Evolutionary conservation across 2,888 invertebrate species (phyloP).

Genomic region (Limnephilus lunatus): DNA sequence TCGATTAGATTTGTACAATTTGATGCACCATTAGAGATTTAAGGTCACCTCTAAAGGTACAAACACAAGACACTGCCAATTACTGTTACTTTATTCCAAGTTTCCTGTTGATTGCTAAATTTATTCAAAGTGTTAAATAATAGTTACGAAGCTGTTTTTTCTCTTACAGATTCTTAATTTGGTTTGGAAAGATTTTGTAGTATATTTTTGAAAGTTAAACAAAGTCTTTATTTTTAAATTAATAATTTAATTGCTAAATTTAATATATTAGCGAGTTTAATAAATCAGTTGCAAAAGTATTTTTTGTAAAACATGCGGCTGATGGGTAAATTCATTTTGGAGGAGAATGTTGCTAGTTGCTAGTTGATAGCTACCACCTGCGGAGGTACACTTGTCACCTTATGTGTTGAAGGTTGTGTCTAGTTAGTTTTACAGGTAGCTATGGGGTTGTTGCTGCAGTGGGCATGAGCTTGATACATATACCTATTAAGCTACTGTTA

Average conservation of each 20-base stretch:
- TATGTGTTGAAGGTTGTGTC: background rate
- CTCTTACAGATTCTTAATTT: background rate
- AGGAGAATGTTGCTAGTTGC: background rate
- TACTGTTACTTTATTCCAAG: slow-evolving; percentile 9
- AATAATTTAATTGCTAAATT: slow-evolving; percentile 3
- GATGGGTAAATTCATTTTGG: slow-evolving; percentile 4
- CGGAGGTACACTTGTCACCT: background rate
- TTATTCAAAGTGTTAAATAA: background rate
- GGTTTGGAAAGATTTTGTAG: background rate
- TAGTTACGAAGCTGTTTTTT: background rate
- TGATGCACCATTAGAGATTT: slow-evolving; percentile 34
- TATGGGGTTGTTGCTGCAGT: background rate
- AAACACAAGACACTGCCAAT: slow-evolving; percentile 15
- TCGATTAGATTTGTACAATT: slow-evolving; percentile 32
- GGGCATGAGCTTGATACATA: background rate
- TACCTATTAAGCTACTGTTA: slow-evolving; percentile 9
- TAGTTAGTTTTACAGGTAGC: background rate
- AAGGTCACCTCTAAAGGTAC: slow-evolving; percentile 40
- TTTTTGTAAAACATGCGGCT: background rate
- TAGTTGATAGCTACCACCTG: background rate
- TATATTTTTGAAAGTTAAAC: no score
- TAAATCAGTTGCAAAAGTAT: background rate
- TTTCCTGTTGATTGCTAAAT: background rate
- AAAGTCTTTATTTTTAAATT: background rate
- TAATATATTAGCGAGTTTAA: slow-evolving; percentile 12